These are phyloP conservation scores for Hyles euphorbiae DNA, from an alignment of 1,140 invertebrate genomes.

Conservation along the genomic window DNA sequence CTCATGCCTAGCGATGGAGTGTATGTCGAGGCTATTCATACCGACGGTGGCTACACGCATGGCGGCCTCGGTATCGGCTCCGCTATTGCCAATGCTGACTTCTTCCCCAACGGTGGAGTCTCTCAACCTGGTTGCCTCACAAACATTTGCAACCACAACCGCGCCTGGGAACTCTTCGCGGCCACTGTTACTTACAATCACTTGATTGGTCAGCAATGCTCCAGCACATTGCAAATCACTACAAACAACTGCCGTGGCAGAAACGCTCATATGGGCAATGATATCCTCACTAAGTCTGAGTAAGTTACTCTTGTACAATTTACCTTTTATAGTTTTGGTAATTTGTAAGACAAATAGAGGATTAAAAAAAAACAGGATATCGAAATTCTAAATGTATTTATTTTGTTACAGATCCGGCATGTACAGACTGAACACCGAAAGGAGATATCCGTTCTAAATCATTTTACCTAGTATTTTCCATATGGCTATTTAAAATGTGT, in stretches of 20 bases:
- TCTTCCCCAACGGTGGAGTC: constrained; percentile 86
- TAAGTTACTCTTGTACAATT: constrained; percentile 7
- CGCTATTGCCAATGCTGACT: constrained; percentile 78
- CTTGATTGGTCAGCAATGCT: constrained; percentile 31
- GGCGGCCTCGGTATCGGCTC: constrained; percentile 75
- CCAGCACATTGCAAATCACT: constrained; percentile 18
- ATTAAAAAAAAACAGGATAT: background rate
- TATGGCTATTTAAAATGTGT: too few species aligned
- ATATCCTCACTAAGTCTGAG: constrained; percentile 11
- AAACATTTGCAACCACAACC: constrained; percentile 77
- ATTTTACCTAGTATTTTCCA: too few species aligned
- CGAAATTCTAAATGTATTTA: background rate
- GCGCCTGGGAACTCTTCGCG: constrained; percentile 78
- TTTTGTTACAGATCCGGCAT: constrained; percentile 13
- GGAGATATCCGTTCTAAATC: constrained; percentile 11
- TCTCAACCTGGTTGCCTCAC: constrained; percentile 62
- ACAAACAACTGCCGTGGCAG: constrained; percentile 21
- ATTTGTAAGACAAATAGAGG: too few species aligned
- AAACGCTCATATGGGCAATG: background rate
- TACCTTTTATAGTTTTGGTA: background rate
- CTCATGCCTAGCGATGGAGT: constrained; percentile 60
- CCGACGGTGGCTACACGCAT: constrained; percentile 62
- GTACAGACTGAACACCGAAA: constrained; percentile 8
- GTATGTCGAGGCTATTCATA: constrained; percentile 83
- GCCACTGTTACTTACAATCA: constrained; percentile 40